Conservation (phyloP, 2,113 vertebrate genomes). For the Poeciliopsis prolifica region DNA sequence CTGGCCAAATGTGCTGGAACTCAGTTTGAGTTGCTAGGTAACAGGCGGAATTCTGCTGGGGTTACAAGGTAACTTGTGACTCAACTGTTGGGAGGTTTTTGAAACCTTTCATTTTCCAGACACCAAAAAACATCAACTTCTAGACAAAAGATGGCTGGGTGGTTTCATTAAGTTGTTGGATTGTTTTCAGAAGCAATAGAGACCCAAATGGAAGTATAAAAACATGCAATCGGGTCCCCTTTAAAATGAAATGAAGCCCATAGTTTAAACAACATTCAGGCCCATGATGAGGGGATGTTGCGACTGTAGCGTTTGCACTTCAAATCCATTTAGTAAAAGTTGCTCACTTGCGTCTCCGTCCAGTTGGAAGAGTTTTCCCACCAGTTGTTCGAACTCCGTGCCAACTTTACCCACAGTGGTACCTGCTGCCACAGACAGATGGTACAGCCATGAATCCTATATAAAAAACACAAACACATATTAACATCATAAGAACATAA, state of each 20-base stretch:
- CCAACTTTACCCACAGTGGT: slow-evolving; percentile 86
- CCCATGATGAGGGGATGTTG: neutral
- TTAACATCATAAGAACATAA: neutral
- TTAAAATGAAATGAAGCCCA: neutral
- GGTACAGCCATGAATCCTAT: slow-evolving; percentile 94
- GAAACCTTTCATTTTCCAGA: too few relatives aligned
- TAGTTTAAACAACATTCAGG: neutral
- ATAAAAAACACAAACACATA: slow-evolving; percentile 16
- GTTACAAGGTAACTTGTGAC: too few relatives aligned
- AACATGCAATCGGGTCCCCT: neutral
- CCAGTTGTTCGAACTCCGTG: slow-evolving; percentile 95
- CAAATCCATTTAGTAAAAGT: neutral
- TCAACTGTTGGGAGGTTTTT: too few relatives aligned
- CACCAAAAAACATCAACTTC: too few relatives aligned
- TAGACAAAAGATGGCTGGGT: too few relatives aligned
- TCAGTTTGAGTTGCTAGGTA: too few relatives aligned
- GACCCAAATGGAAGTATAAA: too few relatives aligned
- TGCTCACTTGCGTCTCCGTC: slow-evolving; percentile 90
- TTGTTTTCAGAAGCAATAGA: too few relatives aligned
- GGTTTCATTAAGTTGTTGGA: too few relatives aligned
- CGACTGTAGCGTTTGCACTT: neutral
- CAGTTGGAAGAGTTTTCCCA: slow-evolving; percentile 88
- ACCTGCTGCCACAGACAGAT: slow-evolving; percentile 92
- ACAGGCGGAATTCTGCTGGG: too few relatives aligned
- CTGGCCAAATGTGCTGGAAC: too few relatives aligned